phyloP scores from a whole-genome alignment of 1,140 invertebrate genomes.

The Papilio polyxenes region DNA sequence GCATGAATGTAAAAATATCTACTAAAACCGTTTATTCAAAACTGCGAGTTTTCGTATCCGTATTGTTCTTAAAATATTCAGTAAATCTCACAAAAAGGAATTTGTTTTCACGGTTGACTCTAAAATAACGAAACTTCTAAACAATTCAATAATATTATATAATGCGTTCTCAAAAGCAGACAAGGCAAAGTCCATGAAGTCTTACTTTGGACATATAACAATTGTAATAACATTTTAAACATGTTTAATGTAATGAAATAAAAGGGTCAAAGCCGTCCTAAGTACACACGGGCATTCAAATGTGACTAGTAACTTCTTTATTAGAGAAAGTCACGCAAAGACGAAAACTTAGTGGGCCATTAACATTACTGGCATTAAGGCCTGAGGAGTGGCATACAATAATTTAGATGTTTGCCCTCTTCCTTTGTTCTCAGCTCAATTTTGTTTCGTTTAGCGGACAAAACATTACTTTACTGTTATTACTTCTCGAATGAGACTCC shows the following conservation, averaged over 20 bases:
- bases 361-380: conserved; percentile 27
- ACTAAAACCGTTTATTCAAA: too few species aligned
- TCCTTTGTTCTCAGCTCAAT: conserved; percentile 31
- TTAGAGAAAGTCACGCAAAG: conserved; percentile 33
- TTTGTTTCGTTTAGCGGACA: conserved; percentile 22
- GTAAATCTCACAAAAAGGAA: too few species aligned
- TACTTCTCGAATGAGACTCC: not conserved
- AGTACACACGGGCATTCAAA: conserved; percentile 22
- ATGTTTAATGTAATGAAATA: conserved; percentile 2
- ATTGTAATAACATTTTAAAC: conserved; percentile 27
- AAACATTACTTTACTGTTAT: conserved; percentile 22
- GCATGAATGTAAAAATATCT: too few species aligned
- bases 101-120: too few species aligned
- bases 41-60: too few species aligned
- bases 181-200: not conserved
- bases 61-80: too few species aligned
- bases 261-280: conserved; percentile 31
- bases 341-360: conserved; percentile 30
- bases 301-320: conserved; percentile 35
- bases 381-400: conserved; percentile 8
- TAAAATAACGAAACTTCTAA: too few species aligned
- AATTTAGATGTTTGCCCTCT: conserved; percentile 10
- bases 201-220: not conserved
- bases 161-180: not conserved
- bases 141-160: too few species aligned